phyloP scores from a whole-genome alignment of 2,888 invertebrate genomes.

The Ptychoptera contaminata region DNA sequence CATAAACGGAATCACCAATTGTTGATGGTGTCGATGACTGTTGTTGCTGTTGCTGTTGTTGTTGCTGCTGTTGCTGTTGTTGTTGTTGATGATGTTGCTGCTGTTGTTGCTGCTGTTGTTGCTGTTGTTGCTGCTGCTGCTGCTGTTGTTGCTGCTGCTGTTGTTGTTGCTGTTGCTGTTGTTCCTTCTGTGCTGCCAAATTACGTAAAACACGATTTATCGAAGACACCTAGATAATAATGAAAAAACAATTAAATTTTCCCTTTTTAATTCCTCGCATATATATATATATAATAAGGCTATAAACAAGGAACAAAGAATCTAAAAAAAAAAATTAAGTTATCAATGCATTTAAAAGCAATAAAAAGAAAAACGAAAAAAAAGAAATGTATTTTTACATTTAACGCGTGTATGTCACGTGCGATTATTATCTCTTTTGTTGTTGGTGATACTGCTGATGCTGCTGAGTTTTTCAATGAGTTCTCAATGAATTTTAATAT shows the following conservation, averaged over 20 bases:
- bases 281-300: no score
- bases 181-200: slow-evolving; percentile 91
- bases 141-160: slow-evolving; percentile 1
- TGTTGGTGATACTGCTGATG: not conserved
- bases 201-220: slow-evolving; percentile 96
- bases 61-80: slow-evolving; percentile 79
- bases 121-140: slow-evolving; percentile 79
- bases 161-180: slow-evolving; percentile 39
- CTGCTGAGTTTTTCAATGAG: no score
- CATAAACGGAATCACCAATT: slow-evolving; percentile 18
- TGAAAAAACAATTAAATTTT: no score
- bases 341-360: no score
- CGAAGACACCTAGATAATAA: slow-evolving; percentile 65
- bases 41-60: slow-evolving; percentile 15
- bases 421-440: no score
- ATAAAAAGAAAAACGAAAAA: no score
- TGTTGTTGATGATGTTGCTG: slow-evolving; percentile 17
- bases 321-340: no score
- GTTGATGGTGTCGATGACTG: slow-evolving; percentile 3
- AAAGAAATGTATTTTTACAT: not conserved
- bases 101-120: slow-evolving; percentile 20
- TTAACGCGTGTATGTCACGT: not conserved
- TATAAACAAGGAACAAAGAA: no score
- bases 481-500: not conserved
- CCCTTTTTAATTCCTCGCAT: no score